These are phyloP conservation scores for Pentalonia nigronervosa DNA, from an alignment of 1,140 invertebrate genomes.

Conservation along the genomic window DNA sequence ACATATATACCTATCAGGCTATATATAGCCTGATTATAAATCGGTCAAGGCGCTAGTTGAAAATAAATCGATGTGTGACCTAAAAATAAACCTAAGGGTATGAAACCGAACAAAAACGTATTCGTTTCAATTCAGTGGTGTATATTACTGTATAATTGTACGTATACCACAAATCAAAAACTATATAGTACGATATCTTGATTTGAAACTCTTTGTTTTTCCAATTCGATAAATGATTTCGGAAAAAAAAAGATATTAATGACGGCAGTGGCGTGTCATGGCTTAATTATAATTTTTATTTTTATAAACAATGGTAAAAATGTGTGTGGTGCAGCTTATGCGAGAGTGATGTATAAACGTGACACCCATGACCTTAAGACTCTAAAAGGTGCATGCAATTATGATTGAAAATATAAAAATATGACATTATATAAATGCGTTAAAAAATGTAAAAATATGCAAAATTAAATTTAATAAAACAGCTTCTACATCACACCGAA, in stretches of 20 bases:
- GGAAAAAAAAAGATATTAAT: neutral
- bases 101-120: neutral
- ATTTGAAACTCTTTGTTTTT: neutral
- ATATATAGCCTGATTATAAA: neutral
- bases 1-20: neutral
- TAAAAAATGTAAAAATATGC: neutral
- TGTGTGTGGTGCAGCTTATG: neutral
- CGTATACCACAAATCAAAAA: neutral
- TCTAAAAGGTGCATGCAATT: neutral
- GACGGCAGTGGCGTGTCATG: neutral
- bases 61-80: neutral
- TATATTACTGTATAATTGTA: neutral
- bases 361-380: neutral
- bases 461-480: neutral
- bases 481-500: too few relatives aligned
- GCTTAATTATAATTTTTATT: neutral
- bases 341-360: neutral
- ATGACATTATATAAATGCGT: neutral
- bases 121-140: neutral
- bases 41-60: neutral
- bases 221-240: neutral
- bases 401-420: neutral
- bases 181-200: neutral
- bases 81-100: neutral
- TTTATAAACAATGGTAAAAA: neutral